Conservation (phyloP, 2,797 vertebrate species). For the Crenuchus spilurus region DNA sequence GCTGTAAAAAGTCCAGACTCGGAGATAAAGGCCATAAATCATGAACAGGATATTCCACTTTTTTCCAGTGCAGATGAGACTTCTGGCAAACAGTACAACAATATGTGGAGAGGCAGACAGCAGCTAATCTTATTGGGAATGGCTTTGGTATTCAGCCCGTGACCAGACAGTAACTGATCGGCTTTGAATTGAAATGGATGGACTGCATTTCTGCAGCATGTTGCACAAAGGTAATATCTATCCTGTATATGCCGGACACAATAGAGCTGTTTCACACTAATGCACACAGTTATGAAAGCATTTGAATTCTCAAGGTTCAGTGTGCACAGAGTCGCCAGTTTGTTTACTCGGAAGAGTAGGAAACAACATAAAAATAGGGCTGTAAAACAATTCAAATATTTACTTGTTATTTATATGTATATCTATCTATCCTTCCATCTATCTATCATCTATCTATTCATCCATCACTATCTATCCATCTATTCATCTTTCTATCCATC, state of each 20-base stretch:
- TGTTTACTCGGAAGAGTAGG: too few species aligned
- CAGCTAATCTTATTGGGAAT: conserved; percentile 29
- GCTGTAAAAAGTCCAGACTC: conserved; percentile 10
- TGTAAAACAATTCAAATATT: too few species aligned
- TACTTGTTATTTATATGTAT: too few species aligned
- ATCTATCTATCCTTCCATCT: too few species aligned
- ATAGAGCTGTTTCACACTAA: neutral
- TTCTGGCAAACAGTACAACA: conserved; percentile 2
- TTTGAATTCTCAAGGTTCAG: conserved; percentile 13
- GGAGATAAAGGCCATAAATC: neutral
- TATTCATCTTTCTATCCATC: too few species aligned
- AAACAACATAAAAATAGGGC: too few species aligned
- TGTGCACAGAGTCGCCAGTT: too few species aligned
- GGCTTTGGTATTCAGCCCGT: conserved; percentile 35
- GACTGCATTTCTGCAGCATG: conserved; percentile 5
- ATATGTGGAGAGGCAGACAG: conserved; percentile 1
- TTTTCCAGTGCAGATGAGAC: conserved; percentile 10
- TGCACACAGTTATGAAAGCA: conserved; percentile 7
- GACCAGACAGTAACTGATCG: conserved; percentile 5
- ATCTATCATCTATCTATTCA: too few species aligned
- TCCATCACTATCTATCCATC: too few species aligned
- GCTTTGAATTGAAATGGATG: conserved; percentile 30
- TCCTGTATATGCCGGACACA: conserved; percentile 1
- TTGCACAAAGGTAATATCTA: conserved; percentile 10
- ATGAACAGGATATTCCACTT: conserved; percentile 22